Evolutionary conservation across 2,113 vertebrate species (phyloP), one percentile per base, ranked within the genome.

Genomic region (Lethenteron reissneri): DNA sequence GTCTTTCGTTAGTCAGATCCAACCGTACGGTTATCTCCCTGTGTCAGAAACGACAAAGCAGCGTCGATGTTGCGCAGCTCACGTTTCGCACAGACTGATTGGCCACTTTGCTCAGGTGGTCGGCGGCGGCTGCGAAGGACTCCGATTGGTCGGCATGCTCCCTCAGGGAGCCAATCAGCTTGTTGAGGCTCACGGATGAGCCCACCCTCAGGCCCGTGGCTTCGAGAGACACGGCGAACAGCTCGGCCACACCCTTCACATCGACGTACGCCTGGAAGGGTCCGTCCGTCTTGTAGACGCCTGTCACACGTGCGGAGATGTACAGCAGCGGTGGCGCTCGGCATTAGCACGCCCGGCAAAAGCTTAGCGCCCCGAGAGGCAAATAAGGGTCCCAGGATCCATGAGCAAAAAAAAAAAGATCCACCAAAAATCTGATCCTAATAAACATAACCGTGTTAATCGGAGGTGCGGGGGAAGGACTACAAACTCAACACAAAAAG

Each of bases 241-340:
- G 72, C 7, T 73, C 72, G 56, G 72, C 10, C 19, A 73, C 58
- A 58, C 68, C 72, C 59, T 73, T 73, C 57, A 73, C 21, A 71
- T 73, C 72, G n/a, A 73, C 60, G 17, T 56, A 8, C 10, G 60
- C 10, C 58, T 73, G 3, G 60, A 70, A 73, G 57, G 72, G 70
- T 56, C 70, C 72, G 71, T 73, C 72, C 21, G 10, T 57, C 72
- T 73, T 73, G 72, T 71, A 73, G 56, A 73, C 72, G 6, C 72
- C 72, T 73, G 15, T n/a, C 64, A 71, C 10, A 71, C 41, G 41
- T 41, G 41, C 5, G 41, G 41, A 41, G 41, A 7, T 41, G 41
- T 41, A 41, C 5, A 41, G 41, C 41, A 41, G 41, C 41, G 41
- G 41, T 41, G 41, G 41, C 41, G 5, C 9, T 72, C n/a, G 57